Evolutionary conservation across 1,140 invertebrate genomes (phyloP).

Genomic region (Megalonaias nervosa): DNA sequence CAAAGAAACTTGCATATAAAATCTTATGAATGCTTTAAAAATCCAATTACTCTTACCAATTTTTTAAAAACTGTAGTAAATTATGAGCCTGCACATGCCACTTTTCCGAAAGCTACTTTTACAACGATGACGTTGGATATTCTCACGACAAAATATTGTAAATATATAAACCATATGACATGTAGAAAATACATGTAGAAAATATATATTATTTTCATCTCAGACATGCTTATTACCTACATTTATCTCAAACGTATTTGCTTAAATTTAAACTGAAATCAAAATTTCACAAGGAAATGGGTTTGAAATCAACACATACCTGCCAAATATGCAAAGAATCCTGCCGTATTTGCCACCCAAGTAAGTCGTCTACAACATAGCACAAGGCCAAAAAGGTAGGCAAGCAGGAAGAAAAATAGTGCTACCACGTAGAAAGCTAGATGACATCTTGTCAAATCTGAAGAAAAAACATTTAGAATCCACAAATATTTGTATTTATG

Average conservation of each 20-base stretch:
- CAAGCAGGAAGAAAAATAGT: conserved; percentile 52
- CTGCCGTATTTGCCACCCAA: conserved; percentile 59
- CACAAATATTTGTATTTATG: too few relatives aligned
- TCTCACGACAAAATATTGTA: too few relatives aligned
- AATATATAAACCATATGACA: too few relatives aligned
- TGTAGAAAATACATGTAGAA: background rate
- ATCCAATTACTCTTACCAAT: too few relatives aligned
- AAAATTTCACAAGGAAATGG: background rate
- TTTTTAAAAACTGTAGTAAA: too few relatives aligned
- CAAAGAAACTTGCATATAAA: too few relatives aligned
- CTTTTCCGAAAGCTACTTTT: too few relatives aligned
- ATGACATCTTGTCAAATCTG: conserved; percentile 62
- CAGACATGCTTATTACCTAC: background rate
- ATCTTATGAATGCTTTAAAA: too few relatives aligned
- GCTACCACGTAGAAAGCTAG: conserved; percentile 63
- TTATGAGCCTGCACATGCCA: too few relatives aligned
- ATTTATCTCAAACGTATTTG: background rate
- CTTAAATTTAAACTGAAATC: background rate
- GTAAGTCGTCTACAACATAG: conserved; percentile 58
- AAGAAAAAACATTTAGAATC: conserved; percentile 20
- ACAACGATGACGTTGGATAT: too few relatives aligned
- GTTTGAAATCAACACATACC: conserved; percentile 38
- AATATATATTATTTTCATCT: background rate
- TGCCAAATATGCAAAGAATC: conserved; percentile 56
- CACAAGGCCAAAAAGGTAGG: conserved; percentile 61